These are phyloP conservation scores for Coreius guichenoti DNA, from an alignment of 2,797 vertebrate genomes.

Conservation along the genomic window DNA sequence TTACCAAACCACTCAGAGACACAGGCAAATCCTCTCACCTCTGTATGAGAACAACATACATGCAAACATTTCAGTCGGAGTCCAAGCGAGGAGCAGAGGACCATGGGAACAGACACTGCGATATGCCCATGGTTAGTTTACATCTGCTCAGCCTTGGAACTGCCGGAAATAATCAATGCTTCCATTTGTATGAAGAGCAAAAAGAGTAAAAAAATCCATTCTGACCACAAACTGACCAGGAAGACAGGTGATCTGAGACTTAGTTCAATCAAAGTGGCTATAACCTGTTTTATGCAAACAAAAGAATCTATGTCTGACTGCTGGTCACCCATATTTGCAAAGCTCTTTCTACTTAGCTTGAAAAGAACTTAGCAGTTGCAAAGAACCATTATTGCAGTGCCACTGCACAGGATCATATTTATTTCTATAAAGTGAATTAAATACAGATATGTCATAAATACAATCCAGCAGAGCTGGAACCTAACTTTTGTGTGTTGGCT, in stretches of 20 bases:
- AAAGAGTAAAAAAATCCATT: slow-evolving; percentile 36
- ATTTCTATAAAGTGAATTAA: background rate
- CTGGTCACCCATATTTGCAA: background rate
- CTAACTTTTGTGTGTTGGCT: background rate
- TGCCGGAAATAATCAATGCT: slow-evolving; percentile 38
- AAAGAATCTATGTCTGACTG: background rate
- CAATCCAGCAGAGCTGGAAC: background rate
- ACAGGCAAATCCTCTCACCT: slow-evolving; percentile 59
- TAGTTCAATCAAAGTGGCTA: slow-evolving; percentile 25
- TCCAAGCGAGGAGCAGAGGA: slow-evolving; percentile 44
- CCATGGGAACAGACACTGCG: slow-evolving; percentile 32
- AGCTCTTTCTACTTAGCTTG: background rate
- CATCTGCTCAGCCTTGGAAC: slow-evolving; percentile 38
- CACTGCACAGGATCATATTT: background rate
- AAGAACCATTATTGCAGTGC: background rate
- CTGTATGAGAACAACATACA: slow-evolving; percentile 50
- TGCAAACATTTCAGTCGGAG: slow-evolving; percentile 48
- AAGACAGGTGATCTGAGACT: slow-evolving; percentile 3
- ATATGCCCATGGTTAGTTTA: slow-evolving; percentile 34
- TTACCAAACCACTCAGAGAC: slow-evolving; percentile 59
- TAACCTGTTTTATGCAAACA: slow-evolving; percentile 4
- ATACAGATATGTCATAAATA: background rate
- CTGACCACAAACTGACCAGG: slow-evolving; percentile 25
- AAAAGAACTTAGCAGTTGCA: background rate
- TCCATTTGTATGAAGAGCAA: slow-evolving; percentile 33